phyloP scores from a whole-genome alignment of 1,140 invertebrate genomes.

The Berghia stephanieae region DNA sequence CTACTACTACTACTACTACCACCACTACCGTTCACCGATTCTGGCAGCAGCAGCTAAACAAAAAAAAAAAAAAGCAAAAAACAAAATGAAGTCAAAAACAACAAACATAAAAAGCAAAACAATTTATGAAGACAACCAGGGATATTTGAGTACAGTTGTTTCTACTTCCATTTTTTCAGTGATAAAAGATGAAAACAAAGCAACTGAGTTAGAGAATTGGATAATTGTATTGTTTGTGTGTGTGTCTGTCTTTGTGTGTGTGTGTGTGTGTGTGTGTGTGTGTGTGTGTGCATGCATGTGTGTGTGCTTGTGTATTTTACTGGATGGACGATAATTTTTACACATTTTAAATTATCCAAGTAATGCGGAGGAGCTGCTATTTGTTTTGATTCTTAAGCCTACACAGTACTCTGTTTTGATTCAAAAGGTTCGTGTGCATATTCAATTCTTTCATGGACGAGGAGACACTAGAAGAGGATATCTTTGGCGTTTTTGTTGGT shows the following conservation, averaged over 20 bases:
- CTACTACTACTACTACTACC: constrained; percentile 3
- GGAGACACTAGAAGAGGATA: neutral
- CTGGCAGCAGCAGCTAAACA: too few relatives aligned
- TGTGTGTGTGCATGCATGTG: neutral
- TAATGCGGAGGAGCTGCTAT: neutral
- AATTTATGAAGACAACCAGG: neutral
- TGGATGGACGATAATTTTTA: constrained; percentile 7
- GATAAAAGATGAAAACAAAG: neutral
- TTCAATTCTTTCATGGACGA: neutral
- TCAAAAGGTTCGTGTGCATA: neutral
- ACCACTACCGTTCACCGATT: constrained; percentile 10
- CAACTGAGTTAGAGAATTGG: neutral
- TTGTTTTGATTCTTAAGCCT: neutral
- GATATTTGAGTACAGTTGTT: neutral
- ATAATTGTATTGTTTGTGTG: neutral
- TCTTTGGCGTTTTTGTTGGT: neutral
- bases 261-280: neutral
- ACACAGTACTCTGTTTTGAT: neutral
- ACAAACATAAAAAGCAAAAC: neutral
- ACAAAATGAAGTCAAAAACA: neutral
- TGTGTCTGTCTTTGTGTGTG: neutral
- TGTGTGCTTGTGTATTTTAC: neutral
- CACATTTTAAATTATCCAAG: neutral
- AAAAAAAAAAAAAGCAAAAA: neutral
- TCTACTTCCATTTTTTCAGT: neutral